Evolutionary conservation across 1,140 invertebrate genomes (phyloP).

Genomic region (Tyrophagus putrescentiae): DNA sequence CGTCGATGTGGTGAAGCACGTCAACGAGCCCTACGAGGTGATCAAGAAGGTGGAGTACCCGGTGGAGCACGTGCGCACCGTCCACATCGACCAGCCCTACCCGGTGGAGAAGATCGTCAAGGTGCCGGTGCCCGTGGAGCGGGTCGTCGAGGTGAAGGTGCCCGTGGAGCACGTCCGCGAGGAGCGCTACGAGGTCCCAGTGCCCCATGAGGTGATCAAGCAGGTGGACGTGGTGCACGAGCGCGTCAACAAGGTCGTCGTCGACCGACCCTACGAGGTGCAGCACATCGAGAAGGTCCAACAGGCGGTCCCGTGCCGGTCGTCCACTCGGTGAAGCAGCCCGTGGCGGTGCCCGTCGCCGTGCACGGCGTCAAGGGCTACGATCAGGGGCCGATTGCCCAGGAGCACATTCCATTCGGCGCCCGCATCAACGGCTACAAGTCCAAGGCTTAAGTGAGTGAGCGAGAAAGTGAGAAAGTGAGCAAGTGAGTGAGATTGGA

Average conservation of each 20-base stretch:
- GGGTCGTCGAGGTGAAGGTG: not conserved
- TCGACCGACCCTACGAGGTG: constrained; percentile 19
- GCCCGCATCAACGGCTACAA: constrained; percentile 8
- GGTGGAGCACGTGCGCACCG: not conserved
- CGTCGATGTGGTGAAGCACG: not conserved
- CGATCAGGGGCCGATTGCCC: not conserved
- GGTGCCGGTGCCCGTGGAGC: not conserved
- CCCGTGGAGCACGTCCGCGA: not conserved
- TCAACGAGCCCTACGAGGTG: not conserved
- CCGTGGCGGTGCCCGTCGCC: not conserved
- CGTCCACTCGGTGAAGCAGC: not conserved
- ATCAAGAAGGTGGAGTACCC: not conserved
- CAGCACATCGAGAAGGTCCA: constrained; percentile 4
- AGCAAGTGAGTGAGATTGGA: not conserved
- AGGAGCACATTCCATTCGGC: constrained; percentile 3
- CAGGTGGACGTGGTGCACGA: constrained; percentile 15
- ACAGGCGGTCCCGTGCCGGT: not conserved
- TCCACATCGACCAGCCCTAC: not conserved
- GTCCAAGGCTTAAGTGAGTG: too few relatives aligned
- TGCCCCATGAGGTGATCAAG: constrained; percentile 6
- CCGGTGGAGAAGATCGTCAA: not conserved
- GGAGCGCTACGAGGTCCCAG: not conserved
- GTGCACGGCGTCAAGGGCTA: not conserved
- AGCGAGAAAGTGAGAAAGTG: not conserved
- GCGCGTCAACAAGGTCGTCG: constrained; percentile 7